Percentiles rank a stretch among this genome's conserved stretches.
These are phyloP conservation scores for Poecile montanus DNA, from an alignment of 2,797 vertebrate genomes.

Conservation along the genomic window DNA sequence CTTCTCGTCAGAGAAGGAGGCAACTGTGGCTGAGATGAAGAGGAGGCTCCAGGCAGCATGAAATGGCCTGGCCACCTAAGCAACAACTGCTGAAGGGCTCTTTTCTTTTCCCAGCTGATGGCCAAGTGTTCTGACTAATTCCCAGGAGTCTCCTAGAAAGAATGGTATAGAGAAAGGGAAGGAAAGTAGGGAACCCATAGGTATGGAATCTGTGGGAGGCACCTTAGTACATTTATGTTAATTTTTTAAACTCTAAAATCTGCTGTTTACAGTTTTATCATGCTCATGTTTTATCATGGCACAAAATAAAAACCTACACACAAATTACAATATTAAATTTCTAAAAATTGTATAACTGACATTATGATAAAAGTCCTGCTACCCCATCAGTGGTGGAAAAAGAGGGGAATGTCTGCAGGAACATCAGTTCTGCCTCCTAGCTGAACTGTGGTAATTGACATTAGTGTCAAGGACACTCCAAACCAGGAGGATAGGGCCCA, in stretches of 20 bases:
- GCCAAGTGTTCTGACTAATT: neutral
- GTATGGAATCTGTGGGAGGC: neutral
- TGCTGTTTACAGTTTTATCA: neutral
- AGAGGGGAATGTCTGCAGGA: fast-evolving
- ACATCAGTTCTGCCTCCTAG: neutral
- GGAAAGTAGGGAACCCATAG: fast-evolving
- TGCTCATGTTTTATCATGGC: neutral
- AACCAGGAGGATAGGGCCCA: neutral
- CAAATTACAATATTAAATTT: neutral
- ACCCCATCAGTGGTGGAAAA: neutral
- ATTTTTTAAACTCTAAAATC: neutral
- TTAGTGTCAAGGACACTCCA: neutral
- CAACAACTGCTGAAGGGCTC: neutral
- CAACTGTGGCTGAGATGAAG: neutral
- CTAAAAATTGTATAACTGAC: neutral
- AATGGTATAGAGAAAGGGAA: neutral
- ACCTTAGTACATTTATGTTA: neutral
- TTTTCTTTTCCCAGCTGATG: neutral
- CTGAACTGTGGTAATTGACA: neutral
- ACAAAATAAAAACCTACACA: neutral
- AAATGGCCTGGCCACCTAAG: neutral
- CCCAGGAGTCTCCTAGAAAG: neutral
- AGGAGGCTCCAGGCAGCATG: neutral
- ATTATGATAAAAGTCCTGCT: neutral
- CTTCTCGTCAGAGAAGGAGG: neutral